Evolutionary conservation across 2,797 vertebrate genomes (phyloP), one percentile per base, ranked within the genome.

Genomic region (Synaphobranchus kaupii): DNA sequence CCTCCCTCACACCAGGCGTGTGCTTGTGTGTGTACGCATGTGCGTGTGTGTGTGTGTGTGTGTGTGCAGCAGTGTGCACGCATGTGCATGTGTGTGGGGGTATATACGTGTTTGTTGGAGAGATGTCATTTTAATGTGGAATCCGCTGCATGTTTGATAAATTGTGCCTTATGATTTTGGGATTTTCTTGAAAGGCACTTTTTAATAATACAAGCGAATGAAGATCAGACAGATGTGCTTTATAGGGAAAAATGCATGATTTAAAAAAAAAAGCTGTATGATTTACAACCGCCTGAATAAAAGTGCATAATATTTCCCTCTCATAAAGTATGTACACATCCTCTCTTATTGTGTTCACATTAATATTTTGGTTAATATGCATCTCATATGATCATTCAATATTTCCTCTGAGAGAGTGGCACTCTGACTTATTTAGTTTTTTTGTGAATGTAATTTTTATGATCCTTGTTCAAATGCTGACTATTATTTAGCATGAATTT

Each of bases 81-180:
- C 4, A 4, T 12, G 68, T 22, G 17, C 15, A 17, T 34, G 63
- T 68, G 63, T 28, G 80, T 48, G 80, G 3, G 81, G 4, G 44
- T 50, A 50, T 60, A 17, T 44, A 48, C 31, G 25, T 48, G 78
- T 34, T 60, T 22, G 48, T 52, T 15, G 12, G 25, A 28, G 50
- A 31, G 22, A 2, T 34, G 6, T 54, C 52, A 84, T 60, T 87
- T 73, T 84, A 15, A 1, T 56, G 22, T 22, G 20, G 48, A 85
- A 78, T 60, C 83, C 83, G 66, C 48, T 4, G 52, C 56, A 68
- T 85, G 84, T 82, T 81, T 82, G 71, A 68, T 54, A 52, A 84
- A 84, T 78, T 84, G 82, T 78, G 83, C 34, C 66, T 4, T 28
- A 85, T 39, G 50, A 76, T 48, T 87, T 58, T 76, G 52, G 15